Evolutionary conservation across 1,140 invertebrate genomes (phyloP).

Genomic region (Ooceraea biroi): DNA sequence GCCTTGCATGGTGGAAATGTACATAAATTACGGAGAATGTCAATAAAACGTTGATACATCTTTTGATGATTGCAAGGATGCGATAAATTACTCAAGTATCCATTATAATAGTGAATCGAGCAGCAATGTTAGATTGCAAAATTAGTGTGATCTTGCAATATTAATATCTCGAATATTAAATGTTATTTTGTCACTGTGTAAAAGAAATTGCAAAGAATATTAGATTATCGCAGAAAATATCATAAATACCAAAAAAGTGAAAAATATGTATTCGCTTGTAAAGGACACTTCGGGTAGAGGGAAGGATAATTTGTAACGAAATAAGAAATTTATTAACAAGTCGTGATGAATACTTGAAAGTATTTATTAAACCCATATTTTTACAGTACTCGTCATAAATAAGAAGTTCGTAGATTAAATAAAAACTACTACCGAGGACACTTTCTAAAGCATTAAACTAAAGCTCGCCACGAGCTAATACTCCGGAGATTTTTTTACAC

Average conservation of each 20-base stretch:
- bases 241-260: no score
- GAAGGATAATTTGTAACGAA: neutral
- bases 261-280: no score
- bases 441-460: conserved; percentile 78
- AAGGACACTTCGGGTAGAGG: no score
- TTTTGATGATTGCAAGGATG: conserved; percentile 53
- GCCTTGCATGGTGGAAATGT: conserved; percentile 65
- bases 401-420: conserved; percentile 81
- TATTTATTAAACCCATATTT: conserved; percentile 82
- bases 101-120: no score
- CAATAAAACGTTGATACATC: conserved; percentile 73
- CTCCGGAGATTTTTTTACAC: conserved; percentile 77
- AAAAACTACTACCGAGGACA: conserved; percentile 78
- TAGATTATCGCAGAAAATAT: no score
- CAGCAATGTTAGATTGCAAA: no score
- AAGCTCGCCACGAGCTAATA: conserved; percentile 77
- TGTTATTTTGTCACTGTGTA: no score
- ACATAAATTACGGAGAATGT: conserved; percentile 67
- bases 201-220: no score
- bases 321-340: conserved; percentile 28
- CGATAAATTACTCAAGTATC: neutral
- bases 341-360: conserved; percentile 61
- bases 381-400: conserved; percentile 80
- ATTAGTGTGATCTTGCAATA: no score
- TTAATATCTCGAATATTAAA: no score